A percentile compares a stretch with the other conserved stretches of the same genome.
Evolutionary conservation across 2,797 vertebrate genomes (phyloP).

Genomic region (Phalloptychus januarius): DNA sequence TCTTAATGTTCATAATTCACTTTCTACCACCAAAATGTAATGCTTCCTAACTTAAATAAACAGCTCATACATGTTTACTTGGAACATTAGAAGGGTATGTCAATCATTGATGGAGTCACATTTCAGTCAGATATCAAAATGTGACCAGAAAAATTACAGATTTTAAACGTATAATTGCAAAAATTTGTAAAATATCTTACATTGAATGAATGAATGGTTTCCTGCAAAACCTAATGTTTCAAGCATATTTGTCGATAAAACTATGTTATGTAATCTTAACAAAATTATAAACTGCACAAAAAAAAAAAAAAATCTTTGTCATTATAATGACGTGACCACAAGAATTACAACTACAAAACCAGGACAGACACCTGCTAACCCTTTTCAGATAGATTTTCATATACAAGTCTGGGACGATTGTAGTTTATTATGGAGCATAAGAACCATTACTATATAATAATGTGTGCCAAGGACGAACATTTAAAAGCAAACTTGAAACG

Average conservation of each 20-base stretch:
- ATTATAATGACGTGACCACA: background rate
- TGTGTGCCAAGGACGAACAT: background rate
- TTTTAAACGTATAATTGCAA: background rate
- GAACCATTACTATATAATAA: background rate
- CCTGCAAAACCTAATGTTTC: background rate
- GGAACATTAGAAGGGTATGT: background rate
- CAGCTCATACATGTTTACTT: background rate
- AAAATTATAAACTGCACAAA: background rate
- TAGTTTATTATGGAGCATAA: background rate
- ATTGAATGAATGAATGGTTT: background rate
- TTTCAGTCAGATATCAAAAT: background rate
- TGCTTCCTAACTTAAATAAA: background rate
- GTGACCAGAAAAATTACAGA: background rate
- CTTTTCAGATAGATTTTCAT: background rate
- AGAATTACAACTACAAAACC: background rate
- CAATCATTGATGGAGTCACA: background rate
- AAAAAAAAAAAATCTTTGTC: background rate
- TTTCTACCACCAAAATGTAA: background rate
- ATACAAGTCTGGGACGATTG: background rate
- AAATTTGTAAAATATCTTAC: background rate
- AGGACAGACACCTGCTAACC: background rate
- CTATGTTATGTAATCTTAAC: background rate
- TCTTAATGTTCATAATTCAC: background rate
- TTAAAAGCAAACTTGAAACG: background rate
- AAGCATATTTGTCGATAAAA: background rate